Evolutionary conservation across 2,113 vertebrate species (phyloP), one percentile per base, ranked within the genome.

Genomic region (Petromus typicus): DNA sequence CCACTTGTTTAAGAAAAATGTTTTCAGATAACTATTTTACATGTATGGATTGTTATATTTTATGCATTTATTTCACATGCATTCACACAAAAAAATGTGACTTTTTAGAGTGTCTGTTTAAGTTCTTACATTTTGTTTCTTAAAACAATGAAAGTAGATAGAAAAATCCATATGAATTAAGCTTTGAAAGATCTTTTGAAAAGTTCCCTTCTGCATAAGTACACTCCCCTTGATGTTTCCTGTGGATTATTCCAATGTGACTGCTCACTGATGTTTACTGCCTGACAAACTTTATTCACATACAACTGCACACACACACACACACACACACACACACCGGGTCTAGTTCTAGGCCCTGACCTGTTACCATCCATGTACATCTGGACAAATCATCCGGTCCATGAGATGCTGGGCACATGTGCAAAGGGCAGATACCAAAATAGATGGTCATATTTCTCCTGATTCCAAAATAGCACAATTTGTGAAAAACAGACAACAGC

Each of bases 11-110:
- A 85, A 86, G 82, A 85, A 66, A 12, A 61, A 3, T 43, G 22
- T 84, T 96, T 85, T 61, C 66, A 92, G 59, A 14, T 66, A 89
- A 89, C 1, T 14, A 37, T 69, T 90, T 90, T 84, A 76, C 59
- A n/a, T 48, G 71, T 85, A 7, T 82, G 73, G 81, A 93, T 89
- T 54, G 9, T 76, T 4, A 56, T 61, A 13, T 80, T 87, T 93
- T n/a, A 43, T 67, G 56, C 48, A 57, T 43, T 79, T 79, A n/a
- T 83, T 89, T 89, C 12, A 56, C 79, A 66, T 27, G 3, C 5
- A 69, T 64, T 81, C 14, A 45, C 43, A 23, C n/a, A n/a, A 43
- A 67, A 84, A 94, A 23, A 76, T 94, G 73, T 45, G 57, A 27
- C 6, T 83, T 6, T 59, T 86, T 64, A 32, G n/a, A 17, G 1